Conservation (phyloP, 2,113 vertebrate genomes). For the Rhynchopsitta pachyrhyncha region DNA sequence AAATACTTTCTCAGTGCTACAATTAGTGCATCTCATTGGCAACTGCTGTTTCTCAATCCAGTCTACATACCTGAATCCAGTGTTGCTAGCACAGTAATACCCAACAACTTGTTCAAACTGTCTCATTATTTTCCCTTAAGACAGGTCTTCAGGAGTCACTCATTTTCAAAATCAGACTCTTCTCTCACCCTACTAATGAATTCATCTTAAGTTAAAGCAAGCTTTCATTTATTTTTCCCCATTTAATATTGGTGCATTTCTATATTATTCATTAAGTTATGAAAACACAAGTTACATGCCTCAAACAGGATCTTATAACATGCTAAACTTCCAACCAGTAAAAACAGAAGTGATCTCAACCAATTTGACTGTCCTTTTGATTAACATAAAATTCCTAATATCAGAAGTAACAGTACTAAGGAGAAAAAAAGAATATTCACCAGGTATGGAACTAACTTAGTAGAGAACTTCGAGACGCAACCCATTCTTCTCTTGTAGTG, state of each 20-base stretch:
- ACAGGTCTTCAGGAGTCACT: neutral
- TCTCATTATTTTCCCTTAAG: neutral
- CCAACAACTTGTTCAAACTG: neutral
- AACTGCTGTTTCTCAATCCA: neutral
- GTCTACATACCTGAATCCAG: neutral
- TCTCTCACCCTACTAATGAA: neutral
- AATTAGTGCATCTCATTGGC: neutral
- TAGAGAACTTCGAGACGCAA: neutral
- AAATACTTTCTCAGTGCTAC: neutral
- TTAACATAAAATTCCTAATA: neutral
- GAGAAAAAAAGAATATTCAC: fast-evolving
- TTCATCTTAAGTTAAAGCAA: neutral
- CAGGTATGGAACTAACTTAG: neutral
- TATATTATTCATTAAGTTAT: neutral
- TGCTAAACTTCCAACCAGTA: neutral
- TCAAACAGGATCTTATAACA: neutral
- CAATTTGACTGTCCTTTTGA: neutral
- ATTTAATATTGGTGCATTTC: neutral
- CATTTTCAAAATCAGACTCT: neutral
- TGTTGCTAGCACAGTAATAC: neutral
- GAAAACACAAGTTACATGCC: neutral
- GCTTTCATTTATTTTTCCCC: neutral
- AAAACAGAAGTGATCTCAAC: neutral
- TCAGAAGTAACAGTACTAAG: neutral
- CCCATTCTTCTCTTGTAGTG: neutral